A percentile compares a stretch with the other conserved stretches of the same genome.
These are phyloP conservation scores for Lateolabrax maculatus DNA, from an alignment of 2,797 vertebrate genomes.

Conservation along the genomic window DNA sequence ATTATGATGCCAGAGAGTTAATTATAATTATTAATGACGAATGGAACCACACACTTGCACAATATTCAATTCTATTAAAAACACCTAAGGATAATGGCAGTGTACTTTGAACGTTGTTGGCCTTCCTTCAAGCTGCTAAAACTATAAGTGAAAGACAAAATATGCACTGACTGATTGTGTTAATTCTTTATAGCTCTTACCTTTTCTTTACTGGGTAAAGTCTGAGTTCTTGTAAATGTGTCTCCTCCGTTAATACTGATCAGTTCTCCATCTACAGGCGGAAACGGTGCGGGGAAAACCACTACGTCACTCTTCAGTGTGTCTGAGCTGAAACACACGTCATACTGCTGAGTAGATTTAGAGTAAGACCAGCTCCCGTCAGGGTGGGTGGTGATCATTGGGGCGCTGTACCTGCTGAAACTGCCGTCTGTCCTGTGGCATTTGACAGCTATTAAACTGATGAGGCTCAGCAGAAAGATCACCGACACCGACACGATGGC, in stretches of 20 bases:
- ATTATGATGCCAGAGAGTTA: neutral
- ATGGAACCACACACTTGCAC: no score
- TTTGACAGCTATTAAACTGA: conserved; percentile 32
- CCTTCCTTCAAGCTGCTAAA: neutral
- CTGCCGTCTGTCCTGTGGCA: conserved; percentile 27
- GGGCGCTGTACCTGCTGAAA: conserved; percentile 51
- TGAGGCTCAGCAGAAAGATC: conserved; percentile 49
- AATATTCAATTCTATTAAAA: no score
- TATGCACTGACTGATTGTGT: neutral
- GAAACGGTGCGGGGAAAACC: no score
- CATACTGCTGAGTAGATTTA: conserved; percentile 73
- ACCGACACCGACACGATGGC: conserved; percentile 43
- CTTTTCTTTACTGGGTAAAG: conserved; percentile 31
- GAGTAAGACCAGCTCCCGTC: conserved; percentile 71
- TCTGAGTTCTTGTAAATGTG: conserved; percentile 36
- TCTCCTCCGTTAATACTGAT: neutral
- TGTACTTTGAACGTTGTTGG: neutral
- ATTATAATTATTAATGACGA: no score
- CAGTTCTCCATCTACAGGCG: no score
- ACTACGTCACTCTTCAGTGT: no score
- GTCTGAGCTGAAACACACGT: conserved; percentile 61
- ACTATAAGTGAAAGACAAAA: neutral
- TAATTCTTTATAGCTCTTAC: neutral
- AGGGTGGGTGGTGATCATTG: conserved; percentile 58
- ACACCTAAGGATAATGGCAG: no score